phyloP scores from a whole-genome alignment of 2,797 vertebrate species.

The Clamator glandarius region DNA sequence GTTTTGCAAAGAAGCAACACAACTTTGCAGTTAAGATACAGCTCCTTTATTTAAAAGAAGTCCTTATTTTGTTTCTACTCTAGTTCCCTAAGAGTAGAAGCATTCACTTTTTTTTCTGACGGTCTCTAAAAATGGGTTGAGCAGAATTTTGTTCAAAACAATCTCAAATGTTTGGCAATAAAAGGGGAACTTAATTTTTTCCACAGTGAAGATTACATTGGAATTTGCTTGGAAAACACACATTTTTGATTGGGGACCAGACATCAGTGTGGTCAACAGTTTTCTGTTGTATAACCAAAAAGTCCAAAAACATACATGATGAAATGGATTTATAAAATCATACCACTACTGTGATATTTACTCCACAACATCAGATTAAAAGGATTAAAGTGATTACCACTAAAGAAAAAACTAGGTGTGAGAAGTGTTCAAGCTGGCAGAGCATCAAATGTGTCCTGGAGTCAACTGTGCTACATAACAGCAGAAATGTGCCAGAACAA shows the following conservation, averaged over 20 bases:
- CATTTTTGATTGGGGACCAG: conserved; percentile 43
- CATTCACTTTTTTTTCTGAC: conserved; percentile 21
- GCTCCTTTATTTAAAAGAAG: conserved; percentile 5
- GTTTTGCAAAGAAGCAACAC: background rate
- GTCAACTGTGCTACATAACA: background rate
- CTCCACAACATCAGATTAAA: background rate
- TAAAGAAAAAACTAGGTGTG: background rate
- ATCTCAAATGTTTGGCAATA: conserved; percentile 71
- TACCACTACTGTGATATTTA: background rate
- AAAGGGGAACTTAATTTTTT: conserved; percentile 66
- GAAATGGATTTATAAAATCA: conserved; percentile 21
- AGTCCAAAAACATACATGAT: background rate
- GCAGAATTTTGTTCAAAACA: conserved; percentile 66
- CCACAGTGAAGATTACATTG: conserved; percentile 63
- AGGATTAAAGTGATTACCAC: conserved; percentile 19
- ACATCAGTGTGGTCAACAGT: background rate
- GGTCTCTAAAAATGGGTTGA: conserved; percentile 48
- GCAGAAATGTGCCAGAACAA: conserved; percentile 8
- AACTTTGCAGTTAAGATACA: conserved; percentile 1
- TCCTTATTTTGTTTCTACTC: background rate
- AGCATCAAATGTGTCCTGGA: background rate
- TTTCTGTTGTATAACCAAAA: conserved; percentile 44
- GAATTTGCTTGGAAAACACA: conserved; percentile 61
- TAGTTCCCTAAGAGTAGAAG: background rate
- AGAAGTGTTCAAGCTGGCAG: background rate